Conservation (phyloP, 2,113 vertebrate genomes). For the Nycticryphes semicollaris region DNA sequence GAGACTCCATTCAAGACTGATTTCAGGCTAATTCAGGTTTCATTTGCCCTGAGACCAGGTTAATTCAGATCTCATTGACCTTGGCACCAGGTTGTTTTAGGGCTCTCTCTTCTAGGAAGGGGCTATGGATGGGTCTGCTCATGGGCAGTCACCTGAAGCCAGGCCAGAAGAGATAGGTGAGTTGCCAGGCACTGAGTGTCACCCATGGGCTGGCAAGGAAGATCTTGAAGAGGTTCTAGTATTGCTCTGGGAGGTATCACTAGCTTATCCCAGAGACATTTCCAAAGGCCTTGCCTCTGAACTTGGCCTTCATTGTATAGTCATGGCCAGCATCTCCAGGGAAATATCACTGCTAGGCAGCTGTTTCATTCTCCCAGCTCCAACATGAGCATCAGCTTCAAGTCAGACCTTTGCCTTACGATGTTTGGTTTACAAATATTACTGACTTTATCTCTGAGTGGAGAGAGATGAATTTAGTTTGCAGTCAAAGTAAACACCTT, state of each 20-base stretch:
- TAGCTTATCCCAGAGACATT: neutral
- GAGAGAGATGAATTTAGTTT: constrained; percentile 53
- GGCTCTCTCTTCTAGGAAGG: neutral
- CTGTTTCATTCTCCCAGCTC: neutral
- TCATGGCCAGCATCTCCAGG: neutral
- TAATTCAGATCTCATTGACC: neutral
- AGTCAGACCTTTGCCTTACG: neutral
- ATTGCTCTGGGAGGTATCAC: neutral
- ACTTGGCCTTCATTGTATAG: neutral
- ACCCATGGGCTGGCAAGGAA: neutral
- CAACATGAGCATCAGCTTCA: neutral
- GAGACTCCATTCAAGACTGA: neutral
- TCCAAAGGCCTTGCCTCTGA: neutral
- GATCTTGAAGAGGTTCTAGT: neutral
- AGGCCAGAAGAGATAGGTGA: neutral
- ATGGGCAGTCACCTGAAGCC: neutral
- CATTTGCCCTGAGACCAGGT: neutral
- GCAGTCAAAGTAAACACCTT: constrained; percentile 62
- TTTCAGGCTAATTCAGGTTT: neutral
- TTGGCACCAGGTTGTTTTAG: neutral
- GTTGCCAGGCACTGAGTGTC: neutral
- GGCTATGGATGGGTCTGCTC: neutral
- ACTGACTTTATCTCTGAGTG: constrained; percentile 13
- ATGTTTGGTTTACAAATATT: constrained; percentile 30
- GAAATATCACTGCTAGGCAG: neutral